Conservation (phyloP, 2,113 vertebrate species). For the Struthio camelus region DNA sequence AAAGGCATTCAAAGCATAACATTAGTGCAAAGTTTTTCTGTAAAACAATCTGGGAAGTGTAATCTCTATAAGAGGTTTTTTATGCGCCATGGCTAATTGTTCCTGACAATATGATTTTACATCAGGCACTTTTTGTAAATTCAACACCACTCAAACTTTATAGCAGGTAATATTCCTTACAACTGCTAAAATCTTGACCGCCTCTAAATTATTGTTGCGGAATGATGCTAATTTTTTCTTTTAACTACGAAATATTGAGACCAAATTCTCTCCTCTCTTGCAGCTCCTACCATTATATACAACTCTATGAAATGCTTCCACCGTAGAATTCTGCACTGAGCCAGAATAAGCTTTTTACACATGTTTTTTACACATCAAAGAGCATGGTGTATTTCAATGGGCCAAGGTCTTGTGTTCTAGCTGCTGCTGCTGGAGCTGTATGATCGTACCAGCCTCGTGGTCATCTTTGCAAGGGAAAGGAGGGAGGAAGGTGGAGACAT, state of each 20-base stretch:
- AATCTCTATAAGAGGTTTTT: slow-evolving; percentile 64
- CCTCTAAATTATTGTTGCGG: slow-evolving; percentile 28
- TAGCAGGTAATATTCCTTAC: slow-evolving; percentile 48
- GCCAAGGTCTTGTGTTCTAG: not conserved
- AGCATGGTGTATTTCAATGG: accelerated
- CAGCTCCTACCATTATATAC: not conserved
- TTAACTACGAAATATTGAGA: not conserved
- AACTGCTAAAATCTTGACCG: slow-evolving; percentile 29
- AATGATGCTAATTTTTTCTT: not conserved
- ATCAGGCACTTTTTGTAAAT: slow-evolving; percentile 48
- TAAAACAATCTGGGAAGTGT: slow-evolving; percentile 73
- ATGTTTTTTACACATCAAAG: not conserved
- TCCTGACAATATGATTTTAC: slow-evolving; percentile 59
- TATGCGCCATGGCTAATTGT: slow-evolving; percentile 70
- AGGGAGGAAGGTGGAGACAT: not conserved
- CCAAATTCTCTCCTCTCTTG: not conserved
- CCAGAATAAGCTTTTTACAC: not conserved
- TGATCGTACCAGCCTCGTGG: not conserved
- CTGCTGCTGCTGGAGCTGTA: not conserved
- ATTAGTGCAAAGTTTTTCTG: slow-evolving; percentile 63
- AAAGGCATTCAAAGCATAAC: slow-evolving; percentile 69
- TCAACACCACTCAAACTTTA: slow-evolving; percentile 45
- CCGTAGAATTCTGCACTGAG: not conserved
- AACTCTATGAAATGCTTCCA: not conserved
- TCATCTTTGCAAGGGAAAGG: not conserved